A percentile compares a stretch with the other conserved stretches of the same genome.
These are phyloP conservation scores for Podotricha telesiphe DNA, from an alignment of 2,888 invertebrate species.

Conservation along the genomic window DNA sequence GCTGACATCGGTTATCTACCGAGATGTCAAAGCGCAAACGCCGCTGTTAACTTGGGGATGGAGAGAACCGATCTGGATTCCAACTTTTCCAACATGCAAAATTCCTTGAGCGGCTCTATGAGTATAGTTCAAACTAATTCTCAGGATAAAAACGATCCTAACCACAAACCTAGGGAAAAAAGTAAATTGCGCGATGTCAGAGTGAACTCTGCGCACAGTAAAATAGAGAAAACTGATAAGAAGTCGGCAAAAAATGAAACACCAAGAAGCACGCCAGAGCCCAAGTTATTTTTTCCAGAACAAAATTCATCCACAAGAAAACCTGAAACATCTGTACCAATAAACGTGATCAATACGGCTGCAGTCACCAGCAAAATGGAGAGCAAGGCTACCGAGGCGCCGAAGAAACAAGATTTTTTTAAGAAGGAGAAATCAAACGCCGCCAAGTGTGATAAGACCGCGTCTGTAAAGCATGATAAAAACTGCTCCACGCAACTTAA, in stretches of 20 bases:
- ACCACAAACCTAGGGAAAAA: constrained; percentile 72
- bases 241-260: constrained; percentile 69
- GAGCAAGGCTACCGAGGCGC: constrained; percentile 67
- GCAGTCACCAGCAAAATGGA: constrained; percentile 69
- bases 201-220: constrained; percentile 79
- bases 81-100: constrained; percentile 64
- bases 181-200: constrained; percentile 77
- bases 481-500: constrained; percentile 67
- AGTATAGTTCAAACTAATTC: constrained; percentile 61
- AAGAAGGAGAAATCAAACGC: constrained; percentile 77
- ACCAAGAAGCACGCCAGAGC: constrained; percentile 72
- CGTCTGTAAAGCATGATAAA: constrained; percentile 75
- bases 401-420: constrained; percentile 80
- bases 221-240: constrained; percentile 75
- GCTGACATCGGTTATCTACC: constrained; percentile 75
- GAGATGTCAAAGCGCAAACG: constrained; percentile 76
- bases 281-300: constrained; percentile 79
- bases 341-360: constrained; percentile 74
- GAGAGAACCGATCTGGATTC: constrained; percentile 70
- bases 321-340: constrained; percentile 75
- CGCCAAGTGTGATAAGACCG: constrained; percentile 68
- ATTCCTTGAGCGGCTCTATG: constrained; percentile 66
- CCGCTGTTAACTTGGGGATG: constrained; percentile 69
- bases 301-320: constrained; percentile 64
- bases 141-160: constrained; percentile 68